Evolutionary conservation across 2,888 invertebrate genomes (phyloP).

Genomic region (Napeogenes sylphis): DNA sequence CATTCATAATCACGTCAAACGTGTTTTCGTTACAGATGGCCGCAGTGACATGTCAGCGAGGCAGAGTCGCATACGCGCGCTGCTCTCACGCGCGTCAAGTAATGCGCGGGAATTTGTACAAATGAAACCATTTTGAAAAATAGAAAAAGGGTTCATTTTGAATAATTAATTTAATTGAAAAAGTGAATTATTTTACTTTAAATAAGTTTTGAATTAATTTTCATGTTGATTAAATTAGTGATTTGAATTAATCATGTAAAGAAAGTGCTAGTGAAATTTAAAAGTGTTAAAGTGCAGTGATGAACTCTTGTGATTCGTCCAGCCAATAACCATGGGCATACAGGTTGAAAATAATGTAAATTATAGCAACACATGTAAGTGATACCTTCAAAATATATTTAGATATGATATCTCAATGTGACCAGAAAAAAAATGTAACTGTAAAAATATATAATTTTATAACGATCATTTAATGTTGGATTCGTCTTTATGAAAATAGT

Average conservation of each 20-base stretch:
- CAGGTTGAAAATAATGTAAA: constrained; percentile 69
- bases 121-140: constrained; percentile 13
- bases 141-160: too few species aligned
- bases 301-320: constrained; percentile 31
- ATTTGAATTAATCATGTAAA: not conserved
- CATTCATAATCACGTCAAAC: constrained; percentile 24
- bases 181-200: too few species aligned
- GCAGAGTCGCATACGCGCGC: constrained; percentile 39
- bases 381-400: not conserved
- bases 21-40: constrained; percentile 40
- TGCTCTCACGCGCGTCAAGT: constrained; percentile 31
- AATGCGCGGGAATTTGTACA: constrained; percentile 20
- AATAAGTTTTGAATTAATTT: too few species aligned
- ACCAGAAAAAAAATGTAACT: not conserved
- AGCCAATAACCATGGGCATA: constrained; percentile 62
- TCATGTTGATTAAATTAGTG: not conserved
- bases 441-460: not conserved
- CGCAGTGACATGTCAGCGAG: constrained; percentile 50
- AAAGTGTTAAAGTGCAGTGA: constrained; percentile 22
- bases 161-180: too few species aligned
- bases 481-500: too few species aligned
- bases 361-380: constrained; percentile 73
- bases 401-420: not conserved
- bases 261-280: constrained; percentile 6
- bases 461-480: too few species aligned